Evolutionary conservation across 2,113 vertebrate genomes (phyloP).

Genomic region (Channa maculata): DNA sequence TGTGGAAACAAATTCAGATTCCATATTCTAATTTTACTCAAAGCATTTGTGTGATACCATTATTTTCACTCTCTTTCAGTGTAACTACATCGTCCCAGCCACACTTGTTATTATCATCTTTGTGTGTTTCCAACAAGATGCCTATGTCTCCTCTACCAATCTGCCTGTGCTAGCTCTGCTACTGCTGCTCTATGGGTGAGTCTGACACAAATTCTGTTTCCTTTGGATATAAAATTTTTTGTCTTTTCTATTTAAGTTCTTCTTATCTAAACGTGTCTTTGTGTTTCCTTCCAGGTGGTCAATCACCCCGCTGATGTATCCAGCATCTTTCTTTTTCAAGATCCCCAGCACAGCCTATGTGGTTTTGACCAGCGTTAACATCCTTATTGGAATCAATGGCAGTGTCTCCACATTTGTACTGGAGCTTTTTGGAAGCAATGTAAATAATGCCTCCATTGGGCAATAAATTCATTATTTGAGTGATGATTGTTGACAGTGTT

Average conservation of each 20-base stretch:
- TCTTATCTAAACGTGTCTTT: slow-evolving; percentile 4
- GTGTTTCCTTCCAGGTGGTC: slow-evolving; percentile 88
- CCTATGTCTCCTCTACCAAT: slow-evolving; percentile 97
- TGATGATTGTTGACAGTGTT: neutral
- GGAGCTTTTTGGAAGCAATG: slow-evolving; percentile 94
- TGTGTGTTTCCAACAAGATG: slow-evolving; percentile 98
- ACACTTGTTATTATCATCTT: slow-evolving; percentile 97
- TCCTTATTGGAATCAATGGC: slow-evolving; percentile 98
- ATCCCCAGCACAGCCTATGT: slow-evolving; percentile 98
- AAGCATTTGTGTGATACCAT: too few relatives aligned
- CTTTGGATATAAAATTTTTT: neutral
- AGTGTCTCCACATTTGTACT: slow-evolving; percentile 97
- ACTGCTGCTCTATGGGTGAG: slow-evolving; percentile 95
- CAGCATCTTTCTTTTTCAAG: slow-evolving; percentile 98
- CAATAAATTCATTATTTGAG: neutral
- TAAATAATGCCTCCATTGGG: slow-evolving; percentile 71
- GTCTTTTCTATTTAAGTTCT: neutral
- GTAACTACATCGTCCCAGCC: slow-evolving; percentile 97
- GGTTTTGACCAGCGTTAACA: slow-evolving; percentile 96
- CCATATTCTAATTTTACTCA: too few relatives aligned
- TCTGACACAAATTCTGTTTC: neutral
- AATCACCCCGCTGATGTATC: slow-evolving; percentile 99
- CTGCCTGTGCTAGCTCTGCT: slow-evolving; percentile 94
- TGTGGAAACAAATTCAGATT: too few relatives aligned
- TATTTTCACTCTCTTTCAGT: slow-evolving; percentile 78